These are phyloP conservation scores for Chlamydotis undulata DNA, from an alignment of 2,113 vertebrate genomes.

Conservation along the genomic window DNA sequence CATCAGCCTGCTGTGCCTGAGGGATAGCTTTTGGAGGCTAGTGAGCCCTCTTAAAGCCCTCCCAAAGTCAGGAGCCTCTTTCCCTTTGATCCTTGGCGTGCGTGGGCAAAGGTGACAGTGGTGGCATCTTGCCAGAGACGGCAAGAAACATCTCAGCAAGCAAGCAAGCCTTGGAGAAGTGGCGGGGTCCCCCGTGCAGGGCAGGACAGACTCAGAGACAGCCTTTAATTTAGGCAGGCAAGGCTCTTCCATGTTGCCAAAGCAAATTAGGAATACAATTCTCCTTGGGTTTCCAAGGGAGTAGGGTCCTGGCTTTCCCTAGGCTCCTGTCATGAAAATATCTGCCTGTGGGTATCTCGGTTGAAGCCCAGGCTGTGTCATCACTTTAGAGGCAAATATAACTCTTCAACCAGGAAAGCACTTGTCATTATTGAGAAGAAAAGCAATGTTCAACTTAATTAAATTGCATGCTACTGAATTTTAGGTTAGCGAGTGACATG, in stretches of 20 bases:
- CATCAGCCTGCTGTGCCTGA: background rate
- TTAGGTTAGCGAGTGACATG: background rate
- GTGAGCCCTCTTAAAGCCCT: background rate
- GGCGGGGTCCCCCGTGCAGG: background rate
- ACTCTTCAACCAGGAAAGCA: background rate
- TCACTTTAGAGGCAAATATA: background rate
- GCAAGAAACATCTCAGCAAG: background rate
- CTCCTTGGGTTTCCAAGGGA: background rate
- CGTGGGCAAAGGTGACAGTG: background rate
- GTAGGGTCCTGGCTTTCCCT: background rate
- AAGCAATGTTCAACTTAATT: constrained; percentile 10
- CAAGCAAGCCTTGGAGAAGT: background rate
- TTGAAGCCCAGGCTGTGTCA: background rate
- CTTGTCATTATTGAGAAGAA: background rate
- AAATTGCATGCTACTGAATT: background rate
- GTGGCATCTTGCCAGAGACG: background rate
- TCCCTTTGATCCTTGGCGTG: background rate
- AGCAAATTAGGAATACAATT: background rate
- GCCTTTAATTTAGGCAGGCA: background rate
- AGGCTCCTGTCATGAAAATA: background rate
- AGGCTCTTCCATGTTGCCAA: background rate
- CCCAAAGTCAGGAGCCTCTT: background rate
- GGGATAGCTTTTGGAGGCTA: background rate
- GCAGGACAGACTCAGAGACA: background rate
- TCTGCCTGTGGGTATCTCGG: background rate